Base-by-base conservation (phyloP, 2,888 invertebrate genomes). In the Sesamia inferens region DNA sequence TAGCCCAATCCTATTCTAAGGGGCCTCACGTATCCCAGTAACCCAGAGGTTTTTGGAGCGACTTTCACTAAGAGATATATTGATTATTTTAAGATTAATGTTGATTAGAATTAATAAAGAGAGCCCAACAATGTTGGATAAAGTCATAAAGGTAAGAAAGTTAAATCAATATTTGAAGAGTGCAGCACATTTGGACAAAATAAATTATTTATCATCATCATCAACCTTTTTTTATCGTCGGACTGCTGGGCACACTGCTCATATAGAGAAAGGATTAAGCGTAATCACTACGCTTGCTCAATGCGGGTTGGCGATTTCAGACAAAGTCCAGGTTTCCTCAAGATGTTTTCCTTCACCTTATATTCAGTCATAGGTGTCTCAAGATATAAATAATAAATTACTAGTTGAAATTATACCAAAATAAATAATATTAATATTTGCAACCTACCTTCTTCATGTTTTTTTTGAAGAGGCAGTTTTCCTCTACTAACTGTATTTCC, bases 381-480 rank as follows among this genome's bases (percentile, higher is more conserved):
- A 31, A 31, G 31, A 31, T 31, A 31, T 31, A 31, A 31, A 31
- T 31, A 76, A 10, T 22, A 39, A 11, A 39, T 22, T 0, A 71
- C 48, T 19, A 14, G 24, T 42, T 48, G 1, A 39, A 24, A 8
- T 0, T 31, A 31, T 47, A 71, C n/a, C 31, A 39, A 71, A 10
- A 73, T 10, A 75, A n/a, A 62, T 62, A 62, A 31, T 54, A 63
- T 63, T 16, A 24, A 58, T 14, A 58, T 14, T 19, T 66, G 44
- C 10, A 55, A 78, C 47, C n/a, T 83, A 95, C 95, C 91, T 87
- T 95, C 95, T 79, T 95, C 95, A 90, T 87, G 90, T 87, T 93
- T 95, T 87, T 94, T 96, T 66, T 86, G 87, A 59, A 81, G 75
- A 11, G 82, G 76, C 68, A 82, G 76, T 90, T 93, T 95, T n/a